Base-by-base conservation (phyloP, 2,113 vertebrate species). In the Marmota flaviventris region DNA sequence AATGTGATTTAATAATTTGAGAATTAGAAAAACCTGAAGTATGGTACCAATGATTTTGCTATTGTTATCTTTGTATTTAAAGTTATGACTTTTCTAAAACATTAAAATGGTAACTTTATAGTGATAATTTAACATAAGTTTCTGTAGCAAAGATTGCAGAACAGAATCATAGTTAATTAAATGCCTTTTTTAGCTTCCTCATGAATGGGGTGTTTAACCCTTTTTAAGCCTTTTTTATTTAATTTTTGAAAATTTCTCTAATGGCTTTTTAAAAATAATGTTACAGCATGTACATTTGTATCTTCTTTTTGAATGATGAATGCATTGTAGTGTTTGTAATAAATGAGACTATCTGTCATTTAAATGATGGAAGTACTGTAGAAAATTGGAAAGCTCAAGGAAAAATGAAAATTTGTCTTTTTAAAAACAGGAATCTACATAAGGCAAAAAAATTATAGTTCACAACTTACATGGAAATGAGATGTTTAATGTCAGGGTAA, bases 51-150 rank as follows among this genome's bases (percentile, higher is more conserved):
- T 65, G 70, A 95, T 86, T 93, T 93, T 92, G 32, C 67, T 51
- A 27, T 42, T 76, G 5, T 83, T 95, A n/a, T 53, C 67, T 94
- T 85, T 72, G 17, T 75, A 58, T 95, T 92, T 94, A 86, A 97
- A 95, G 53, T 91, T 78, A 70, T 56, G 20, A 89, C 25, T 61
- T 78, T 86, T 72, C 75, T 96, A 76, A 91, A 76, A 91, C n/a
- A 93, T 70, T 76, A 85, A 95, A 95, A 39, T 20, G 20, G 39
- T 95, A 65, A 45, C 13, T 63, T 88, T 81, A 39, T 3, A 42
- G 39, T 93, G 86, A 85, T 67, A 86, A 84, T 63, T 95, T 84
- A 42, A 58, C 17, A 70, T 65, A 89, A 25, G 12, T 67, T 93
- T 86, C 27, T 89, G 25, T 75, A 77, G 37, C 22, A 85, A 65